These are phyloP conservation scores for Electrona antarctica DNA, from an alignment of 2,113 vertebrate genomes.

Conservation along the genomic window DNA sequence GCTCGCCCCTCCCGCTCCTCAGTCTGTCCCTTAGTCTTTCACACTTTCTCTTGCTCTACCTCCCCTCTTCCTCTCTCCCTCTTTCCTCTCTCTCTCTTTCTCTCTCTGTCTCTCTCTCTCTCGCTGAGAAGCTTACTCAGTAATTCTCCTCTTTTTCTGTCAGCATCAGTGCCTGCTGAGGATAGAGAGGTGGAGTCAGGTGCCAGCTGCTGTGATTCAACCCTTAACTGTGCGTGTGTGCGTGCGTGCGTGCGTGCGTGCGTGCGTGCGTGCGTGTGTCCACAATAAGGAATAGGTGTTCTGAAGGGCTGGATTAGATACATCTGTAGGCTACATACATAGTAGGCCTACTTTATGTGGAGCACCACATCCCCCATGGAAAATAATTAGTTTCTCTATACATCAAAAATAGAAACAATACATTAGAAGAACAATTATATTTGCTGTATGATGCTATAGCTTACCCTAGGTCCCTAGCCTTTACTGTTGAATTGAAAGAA, in stretches of 20 bases:
- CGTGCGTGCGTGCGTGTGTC: background rate
- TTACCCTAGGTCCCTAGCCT: too few species aligned
- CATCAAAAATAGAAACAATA: conserved; percentile 16
- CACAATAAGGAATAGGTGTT: conserved; percentile 7
- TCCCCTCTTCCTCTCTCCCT: background rate
- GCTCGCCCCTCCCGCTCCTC: too few species aligned
- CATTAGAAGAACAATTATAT: background rate
- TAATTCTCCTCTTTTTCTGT: conserved; percentile 27
- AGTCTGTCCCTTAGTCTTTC: background rate
- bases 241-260: background rate
- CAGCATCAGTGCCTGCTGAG: conserved; percentile 27
- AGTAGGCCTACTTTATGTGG: conserved; percentile 1
- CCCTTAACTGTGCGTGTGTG: conserved; percentile 28
- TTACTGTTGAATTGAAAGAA: background rate
- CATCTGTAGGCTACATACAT: background rate
- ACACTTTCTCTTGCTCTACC: background rate
- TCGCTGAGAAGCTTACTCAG: conserved; percentile 27
- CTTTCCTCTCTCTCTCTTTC: background rate
- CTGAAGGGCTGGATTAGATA: conserved; percentile 13
- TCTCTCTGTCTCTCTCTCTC: conserved; percentile 8
- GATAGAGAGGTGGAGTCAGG: conserved; percentile 39
- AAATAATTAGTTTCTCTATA: conserved; percentile 22
- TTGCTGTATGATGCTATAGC: too few species aligned
- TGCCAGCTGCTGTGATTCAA: conserved; percentile 33
- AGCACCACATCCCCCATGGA: conserved; percentile 10